These are phyloP conservation scores for Hyperoplus immaculatus DNA, from an alignment of 2,797 vertebrate genomes.

Conservation along the genomic window DNA sequence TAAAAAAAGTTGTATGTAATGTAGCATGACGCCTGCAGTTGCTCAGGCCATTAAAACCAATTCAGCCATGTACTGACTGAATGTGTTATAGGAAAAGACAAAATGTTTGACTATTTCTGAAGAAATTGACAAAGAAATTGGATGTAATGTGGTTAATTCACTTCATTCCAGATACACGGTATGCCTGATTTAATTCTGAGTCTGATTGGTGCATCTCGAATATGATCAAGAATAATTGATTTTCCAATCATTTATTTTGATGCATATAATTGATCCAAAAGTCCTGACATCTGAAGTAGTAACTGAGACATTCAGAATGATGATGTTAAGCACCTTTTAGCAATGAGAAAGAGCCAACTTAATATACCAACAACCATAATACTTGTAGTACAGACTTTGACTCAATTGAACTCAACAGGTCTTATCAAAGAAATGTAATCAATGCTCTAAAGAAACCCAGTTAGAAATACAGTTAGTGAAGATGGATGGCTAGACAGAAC, in stretches of 20 bases:
- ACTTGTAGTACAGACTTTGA: not conserved
- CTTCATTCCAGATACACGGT: not conserved
- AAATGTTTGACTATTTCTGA: not conserved
- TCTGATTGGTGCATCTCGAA: not conserved
- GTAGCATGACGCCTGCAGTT: not conserved
- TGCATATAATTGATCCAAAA: conserved; percentile 4
- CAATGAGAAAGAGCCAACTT: not conserved
- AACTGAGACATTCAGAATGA: not conserved
- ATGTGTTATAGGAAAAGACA: not conserved
- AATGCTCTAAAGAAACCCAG: not conserved
- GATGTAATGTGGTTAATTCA: not conserved
- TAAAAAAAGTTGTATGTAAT: not conserved
- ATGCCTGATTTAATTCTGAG: not conserved
- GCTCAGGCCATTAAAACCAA: not conserved
- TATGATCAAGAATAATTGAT: not conserved
- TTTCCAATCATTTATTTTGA: not conserved
- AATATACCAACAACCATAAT: too few relatives aligned
- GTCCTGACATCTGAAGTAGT: not conserved
- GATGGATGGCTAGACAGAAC: conserved; percentile 8
- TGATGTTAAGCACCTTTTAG: not conserved
- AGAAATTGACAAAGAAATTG: not conserved
- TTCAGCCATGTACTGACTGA: not conserved
- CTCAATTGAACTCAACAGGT: not conserved
- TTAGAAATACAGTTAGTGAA: conserved; percentile 2
- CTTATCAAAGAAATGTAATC: conserved; percentile 1